Evolutionary conservation across 2,797 vertebrate species (phyloP).

Genomic region (Paramormyrops hopkinsi): DNA sequence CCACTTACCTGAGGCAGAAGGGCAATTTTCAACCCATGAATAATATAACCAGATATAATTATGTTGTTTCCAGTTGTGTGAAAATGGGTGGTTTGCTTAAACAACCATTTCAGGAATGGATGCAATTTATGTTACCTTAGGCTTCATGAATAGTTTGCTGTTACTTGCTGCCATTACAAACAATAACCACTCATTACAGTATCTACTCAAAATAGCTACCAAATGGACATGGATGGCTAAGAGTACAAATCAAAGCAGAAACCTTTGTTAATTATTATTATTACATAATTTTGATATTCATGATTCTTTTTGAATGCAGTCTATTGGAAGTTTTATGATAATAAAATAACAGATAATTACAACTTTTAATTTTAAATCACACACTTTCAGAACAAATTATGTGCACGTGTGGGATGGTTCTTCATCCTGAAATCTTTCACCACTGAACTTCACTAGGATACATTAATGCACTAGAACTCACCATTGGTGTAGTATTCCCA

Average conservation of each 20-base stretch:
- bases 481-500: background rate
- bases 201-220: background rate
- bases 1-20: conserved; percentile 12
- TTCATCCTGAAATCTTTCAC: background rate
- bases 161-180: background rate
- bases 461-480: background rate
- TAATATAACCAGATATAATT: conserved; percentile 11
- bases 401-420: background rate
- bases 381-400: background rate
- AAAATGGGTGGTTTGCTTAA: conserved; percentile 1
- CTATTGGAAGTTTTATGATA: background rate
- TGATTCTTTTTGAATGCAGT: background rate
- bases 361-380: background rate
- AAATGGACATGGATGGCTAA: background rate
- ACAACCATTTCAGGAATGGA: conserved; percentile 1
- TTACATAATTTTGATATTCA: background rate
- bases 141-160: background rate
- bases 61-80: background rate
- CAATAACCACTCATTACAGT: background rate
- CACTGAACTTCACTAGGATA: background rate
- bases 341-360: background rate
- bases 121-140: background rate
- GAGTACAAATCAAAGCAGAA: background rate
- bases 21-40: conserved; percentile 1
- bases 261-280: background rate